Evolutionary conservation across 2,797 vertebrate genomes (phyloP).

Genomic region (Pseudochromis fuscus): DNA sequence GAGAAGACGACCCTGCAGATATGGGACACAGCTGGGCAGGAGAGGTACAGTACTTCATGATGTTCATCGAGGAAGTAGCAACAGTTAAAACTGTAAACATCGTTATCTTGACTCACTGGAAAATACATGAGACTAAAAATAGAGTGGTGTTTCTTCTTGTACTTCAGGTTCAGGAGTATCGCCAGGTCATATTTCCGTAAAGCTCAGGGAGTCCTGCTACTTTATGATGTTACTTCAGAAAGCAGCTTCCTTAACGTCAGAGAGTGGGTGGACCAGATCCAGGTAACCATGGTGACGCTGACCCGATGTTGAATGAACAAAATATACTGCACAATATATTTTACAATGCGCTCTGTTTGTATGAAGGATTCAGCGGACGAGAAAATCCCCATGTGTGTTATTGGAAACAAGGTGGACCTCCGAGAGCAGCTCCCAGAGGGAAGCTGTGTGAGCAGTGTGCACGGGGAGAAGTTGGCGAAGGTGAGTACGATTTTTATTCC

Average conservation of each 20-base stretch:
- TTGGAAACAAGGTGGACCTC: constrained; percentile 86
- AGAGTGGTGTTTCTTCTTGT: neutral
- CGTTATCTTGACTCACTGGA: neutral
- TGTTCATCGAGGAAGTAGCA: neutral
- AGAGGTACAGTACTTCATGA: constrained; percentile 72
- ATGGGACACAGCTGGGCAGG: constrained; percentile 88
- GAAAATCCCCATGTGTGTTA: constrained; percentile 80
- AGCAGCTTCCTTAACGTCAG: constrained; percentile 84
- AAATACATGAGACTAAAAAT: constrained; percentile 5
- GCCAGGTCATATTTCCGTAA: constrained; percentile 85
- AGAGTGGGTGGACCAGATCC: constrained; percentile 86
- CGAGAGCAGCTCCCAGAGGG: constrained; percentile 50
- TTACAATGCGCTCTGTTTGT: constrained; percentile 23
- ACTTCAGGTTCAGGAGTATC: constrained; percentile 83
- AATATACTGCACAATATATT: neutral
- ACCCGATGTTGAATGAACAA: neutral
- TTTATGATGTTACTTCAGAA: constrained; percentile 85
- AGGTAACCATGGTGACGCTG: constrained; percentile 64
- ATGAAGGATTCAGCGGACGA: constrained; percentile 76
- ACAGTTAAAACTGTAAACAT: constrained; percentile 1
- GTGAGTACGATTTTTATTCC: constrained; percentile 61
- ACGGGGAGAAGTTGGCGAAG: constrained; percentile 84
- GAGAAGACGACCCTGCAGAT: constrained; percentile 85
- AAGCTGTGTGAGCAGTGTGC: constrained; percentile 65
- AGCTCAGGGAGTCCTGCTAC: constrained; percentile 83